A percentile compares a stretch with the other conserved stretches of the same genome.
Conservation (phyloP, 2,113 vertebrate species). For the Elaphurus davidianus region DNA sequence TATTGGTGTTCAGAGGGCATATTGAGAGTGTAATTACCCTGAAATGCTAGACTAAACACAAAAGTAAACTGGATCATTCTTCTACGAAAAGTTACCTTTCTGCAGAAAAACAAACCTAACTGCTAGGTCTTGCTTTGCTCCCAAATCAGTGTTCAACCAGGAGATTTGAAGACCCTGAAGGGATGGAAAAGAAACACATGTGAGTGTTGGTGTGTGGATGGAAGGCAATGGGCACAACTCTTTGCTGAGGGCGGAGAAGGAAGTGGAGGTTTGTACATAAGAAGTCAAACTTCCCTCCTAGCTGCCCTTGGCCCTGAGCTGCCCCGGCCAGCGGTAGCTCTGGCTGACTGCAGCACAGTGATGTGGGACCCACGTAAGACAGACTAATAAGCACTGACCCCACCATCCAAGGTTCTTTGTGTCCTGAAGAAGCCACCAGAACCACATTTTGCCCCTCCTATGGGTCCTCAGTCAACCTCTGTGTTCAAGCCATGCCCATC, state of each 20-base stretch:
- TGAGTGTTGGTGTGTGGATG: neutral
- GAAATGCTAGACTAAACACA: neutral
- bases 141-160: neutral
- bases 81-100: neutral
- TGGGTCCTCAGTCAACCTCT: neutral
- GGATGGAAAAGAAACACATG: neutral
- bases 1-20: neutral
- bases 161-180: neutral
- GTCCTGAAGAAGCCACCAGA: neutral
- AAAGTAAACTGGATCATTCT: neutral
- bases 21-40: neutral
- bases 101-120: neutral
- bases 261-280: neutral
- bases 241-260: neutral
- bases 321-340: neutral
- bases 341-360: neutral
- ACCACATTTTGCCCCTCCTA: neutral
- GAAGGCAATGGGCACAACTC: neutral
- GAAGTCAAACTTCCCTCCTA: neutral
- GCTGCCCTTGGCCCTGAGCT: neutral
- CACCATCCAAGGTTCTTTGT: neutral
- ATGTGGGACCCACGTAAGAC: too few species aligned
- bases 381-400: neutral
- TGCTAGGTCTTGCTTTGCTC: neutral
- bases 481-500: neutral